Evolutionary conservation across 1,140 invertebrate species (phyloP).

Genomic region (Ylistrum balloti): DNA sequence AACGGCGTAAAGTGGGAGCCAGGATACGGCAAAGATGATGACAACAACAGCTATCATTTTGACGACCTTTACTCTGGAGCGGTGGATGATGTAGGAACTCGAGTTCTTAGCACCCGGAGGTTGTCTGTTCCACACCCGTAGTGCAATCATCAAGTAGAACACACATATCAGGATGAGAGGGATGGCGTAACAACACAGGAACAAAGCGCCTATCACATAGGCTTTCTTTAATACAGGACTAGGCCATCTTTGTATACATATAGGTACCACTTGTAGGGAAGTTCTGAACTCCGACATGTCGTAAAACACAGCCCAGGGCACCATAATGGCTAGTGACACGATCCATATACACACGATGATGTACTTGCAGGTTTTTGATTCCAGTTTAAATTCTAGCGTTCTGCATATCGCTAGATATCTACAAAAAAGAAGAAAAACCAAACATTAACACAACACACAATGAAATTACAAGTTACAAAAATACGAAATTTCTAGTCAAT

Average conservation of each 20-base stretch:
- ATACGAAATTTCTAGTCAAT: too few species aligned
- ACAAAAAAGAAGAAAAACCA: conserved; percentile 71
- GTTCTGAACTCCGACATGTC: conserved; percentile 82
- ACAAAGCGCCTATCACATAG: conserved; percentile 94
- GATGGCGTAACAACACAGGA: conserved; percentile 95
- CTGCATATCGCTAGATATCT: conserved; percentile 98
- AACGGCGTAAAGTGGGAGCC: conserved; percentile 93
- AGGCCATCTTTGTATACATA: conserved; percentile 72
- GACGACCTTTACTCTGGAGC: conserved; percentile 87
- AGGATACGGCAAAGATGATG: conserved; percentile 95
- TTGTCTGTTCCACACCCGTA: conserved; percentile 92
- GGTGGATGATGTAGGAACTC: conserved; percentile 76
- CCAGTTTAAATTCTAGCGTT: conserved; percentile 95
- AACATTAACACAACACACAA: too few species aligned
- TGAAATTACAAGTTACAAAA: too few species aligned
- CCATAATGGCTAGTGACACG: conserved; percentile 91
- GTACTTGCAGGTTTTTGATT: conserved; percentile 90
- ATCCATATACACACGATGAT: conserved; percentile 97
- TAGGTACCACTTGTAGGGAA: conserved; percentile 55
- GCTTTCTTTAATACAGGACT: conserved; percentile 87
- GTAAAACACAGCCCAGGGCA: conserved; percentile 95
- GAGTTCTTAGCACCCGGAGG: conserved; percentile 87
- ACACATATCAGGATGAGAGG: conserved; percentile 95
- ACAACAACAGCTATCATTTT: conserved; percentile 98
- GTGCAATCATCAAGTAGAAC: conserved; percentile 96